Evolutionary conservation across 1,140 invertebrate genomes (phyloP).

Genomic region (Megathymus violae): DNA sequence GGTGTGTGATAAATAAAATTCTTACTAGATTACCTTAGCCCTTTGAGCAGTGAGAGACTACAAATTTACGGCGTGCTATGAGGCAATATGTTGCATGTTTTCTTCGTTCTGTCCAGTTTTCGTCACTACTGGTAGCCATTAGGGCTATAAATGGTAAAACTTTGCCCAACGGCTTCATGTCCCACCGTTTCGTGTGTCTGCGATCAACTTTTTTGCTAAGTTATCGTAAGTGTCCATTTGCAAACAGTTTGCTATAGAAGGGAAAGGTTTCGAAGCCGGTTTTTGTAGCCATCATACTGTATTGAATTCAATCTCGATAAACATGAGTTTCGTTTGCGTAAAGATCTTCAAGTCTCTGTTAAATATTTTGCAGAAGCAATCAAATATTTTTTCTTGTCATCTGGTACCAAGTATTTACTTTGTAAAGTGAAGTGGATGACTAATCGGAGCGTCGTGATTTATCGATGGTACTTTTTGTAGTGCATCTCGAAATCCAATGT

Average conservation of each 20-base stretch:
- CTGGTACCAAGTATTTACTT: conserved; percentile 12
- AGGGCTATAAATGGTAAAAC: conserved; percentile 67
- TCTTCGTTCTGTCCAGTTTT: conserved; percentile 61
- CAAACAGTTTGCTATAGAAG: conserved; percentile 65
- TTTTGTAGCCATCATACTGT: conserved; percentile 64
- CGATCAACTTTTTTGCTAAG: conserved; percentile 72
- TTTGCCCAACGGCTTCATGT: conserved; percentile 61
- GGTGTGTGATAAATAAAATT: conserved; percentile 52
- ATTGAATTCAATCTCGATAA: conserved; percentile 74
- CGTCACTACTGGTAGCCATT: conserved; percentile 58
- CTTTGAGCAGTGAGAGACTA: conserved; percentile 58
- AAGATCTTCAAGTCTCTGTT: conserved; percentile 41
- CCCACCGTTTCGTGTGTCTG: conserved; percentile 64
- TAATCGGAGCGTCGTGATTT: conserved; percentile 18
- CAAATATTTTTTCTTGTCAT: conserved; percentile 35
- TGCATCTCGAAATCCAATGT: not conserved
- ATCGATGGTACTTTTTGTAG: conserved; percentile 9
- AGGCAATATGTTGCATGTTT: conserved; percentile 58
- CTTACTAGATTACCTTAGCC: conserved; percentile 48
- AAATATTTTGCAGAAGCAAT: conserved; percentile 39
- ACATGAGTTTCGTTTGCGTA: conserved; percentile 59
- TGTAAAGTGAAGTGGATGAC: conserved; percentile 16
- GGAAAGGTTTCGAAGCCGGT: conserved; percentile 56
- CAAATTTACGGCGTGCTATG: conserved; percentile 46
- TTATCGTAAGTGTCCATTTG: conserved; percentile 70